Conservation (phyloP, 2,113 vertebrate species). For the Clarias gariepinus region DNA sequence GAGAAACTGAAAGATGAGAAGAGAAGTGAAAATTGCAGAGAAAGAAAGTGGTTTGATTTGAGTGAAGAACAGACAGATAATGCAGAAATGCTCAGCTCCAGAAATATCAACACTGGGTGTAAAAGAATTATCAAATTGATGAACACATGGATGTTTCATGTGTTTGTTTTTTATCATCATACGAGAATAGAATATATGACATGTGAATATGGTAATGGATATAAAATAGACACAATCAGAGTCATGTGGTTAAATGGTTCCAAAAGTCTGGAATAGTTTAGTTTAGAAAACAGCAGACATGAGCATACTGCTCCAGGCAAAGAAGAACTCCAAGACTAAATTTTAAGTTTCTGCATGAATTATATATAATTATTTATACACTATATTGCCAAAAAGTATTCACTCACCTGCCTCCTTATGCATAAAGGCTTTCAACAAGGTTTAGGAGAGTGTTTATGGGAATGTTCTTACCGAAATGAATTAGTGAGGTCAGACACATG, state of each 20-base stretch:
- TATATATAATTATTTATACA: neutral
- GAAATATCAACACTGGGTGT: neutral
- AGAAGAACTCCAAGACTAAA: neutral
- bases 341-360: neutral
- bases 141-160: neutral
- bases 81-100: neutral
- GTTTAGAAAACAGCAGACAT: neutral
- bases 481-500: too few species aligned
- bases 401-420: too few species aligned
- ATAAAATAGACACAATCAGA: neutral
- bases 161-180: neutral
- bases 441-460: too few species aligned
- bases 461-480: too few species aligned
- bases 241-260: neutral
- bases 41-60: neutral
- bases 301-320: neutral
- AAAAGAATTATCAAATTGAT: neutral
- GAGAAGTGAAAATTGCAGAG: neutral
- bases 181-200: too few species aligned
- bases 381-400: too few species aligned
- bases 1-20: conserved; percentile 4
- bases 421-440: too few species aligned
- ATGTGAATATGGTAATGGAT: neutral
- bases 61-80: neutral
- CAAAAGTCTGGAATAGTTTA: neutral